Evolutionary conservation across 2,888 invertebrate genomes (phyloP), one percentile per base, ranked within the genome.

Genomic region (Gymnocheta viridis): DNA sequence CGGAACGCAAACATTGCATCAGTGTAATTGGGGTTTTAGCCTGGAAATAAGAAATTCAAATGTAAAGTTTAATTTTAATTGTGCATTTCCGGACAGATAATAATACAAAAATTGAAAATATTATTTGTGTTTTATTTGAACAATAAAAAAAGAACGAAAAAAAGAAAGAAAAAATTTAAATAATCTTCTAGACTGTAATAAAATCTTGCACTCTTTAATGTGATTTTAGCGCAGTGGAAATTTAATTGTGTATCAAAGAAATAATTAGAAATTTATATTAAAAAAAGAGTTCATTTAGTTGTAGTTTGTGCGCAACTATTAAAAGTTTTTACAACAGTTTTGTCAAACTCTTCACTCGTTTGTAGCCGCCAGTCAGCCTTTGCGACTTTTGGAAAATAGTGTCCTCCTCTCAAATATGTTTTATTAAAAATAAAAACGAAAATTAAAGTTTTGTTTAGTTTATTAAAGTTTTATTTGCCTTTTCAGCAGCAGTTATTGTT

Each of bases 11-110:
- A 14, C 9, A 17, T n/a, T n/a, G n/a, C n/a, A n/a, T n/a, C 4
- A 19, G 7, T 24, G 72, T n/a, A 47, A 9, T 47, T 19, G 9
- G 3, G 0, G 4, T 17, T 12, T 32, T 12, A 32, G 14, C n/a
- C 17, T 38, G 58, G 29, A 58, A 44, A 14, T 32, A 19, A 58
- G 29, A 72, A 58, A 58, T 54, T 56, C 5, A 56, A 38, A 51
- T 14, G 22, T 22, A 67, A 66, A 41, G 2, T n/a, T 41, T 41
- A 14, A n/a, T 41, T 41, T 41, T 41, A 14, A 5, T 41, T 41
- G 41, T 14, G 41, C 41, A 14, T 0, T n/a, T 41, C n/a, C n/a
- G 3, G 12, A 10, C 17, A 19, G 10, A 22, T 22, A 10, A 49
- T 10, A 17, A 44, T 6, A 4, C 17, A 17, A 2, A 22, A 49